These are phyloP conservation scores for Apocrypta bakeri DNA, from an alignment of 1,140 invertebrate genomes.

Conservation along the genomic window DNA sequence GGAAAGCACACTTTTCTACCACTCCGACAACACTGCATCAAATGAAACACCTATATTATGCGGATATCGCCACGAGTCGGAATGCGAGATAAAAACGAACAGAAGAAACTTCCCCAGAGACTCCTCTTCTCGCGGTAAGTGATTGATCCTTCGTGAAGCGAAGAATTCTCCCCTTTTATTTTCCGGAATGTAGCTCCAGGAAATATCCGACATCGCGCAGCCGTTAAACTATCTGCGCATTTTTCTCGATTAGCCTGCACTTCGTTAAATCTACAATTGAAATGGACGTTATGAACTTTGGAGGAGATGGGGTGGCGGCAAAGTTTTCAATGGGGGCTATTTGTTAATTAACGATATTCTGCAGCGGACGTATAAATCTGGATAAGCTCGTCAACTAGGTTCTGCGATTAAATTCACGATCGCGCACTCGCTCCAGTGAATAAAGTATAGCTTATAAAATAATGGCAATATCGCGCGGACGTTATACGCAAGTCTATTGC, in stretches of 20 bases:
- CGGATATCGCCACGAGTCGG: background rate
- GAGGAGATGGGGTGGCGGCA: background rate
- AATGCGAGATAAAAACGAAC: slow-evolving; percentile 24
- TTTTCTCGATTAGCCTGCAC: background rate
- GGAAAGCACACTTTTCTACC: background rate
- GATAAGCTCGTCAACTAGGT: background rate
- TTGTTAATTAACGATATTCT: slow-evolving; percentile 3
- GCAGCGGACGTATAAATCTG: background rate
- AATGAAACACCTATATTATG: background rate
- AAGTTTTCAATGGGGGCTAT: background rate
- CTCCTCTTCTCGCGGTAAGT: slow-evolving; percentile 22
- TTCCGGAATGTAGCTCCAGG: background rate
- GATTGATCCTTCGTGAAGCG: slow-evolving; percentile 45
- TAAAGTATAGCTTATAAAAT: too few species aligned
- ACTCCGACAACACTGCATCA: background rate
- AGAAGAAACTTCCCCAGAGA: slow-evolving; percentile 23
- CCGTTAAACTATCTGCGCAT: background rate
- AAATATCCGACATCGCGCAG: background rate
- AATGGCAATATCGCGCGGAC: too few species aligned
- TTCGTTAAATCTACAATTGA: background rate
- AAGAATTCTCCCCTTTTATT: slow-evolving; percentile 56
- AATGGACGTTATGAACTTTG: background rate
- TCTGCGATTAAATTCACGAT: background rate
- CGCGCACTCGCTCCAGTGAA: too few species aligned
- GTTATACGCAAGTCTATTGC: too few species aligned